Conservation (phyloP, 2,797 vertebrate species). For the Mallotus villosus region DNA sequence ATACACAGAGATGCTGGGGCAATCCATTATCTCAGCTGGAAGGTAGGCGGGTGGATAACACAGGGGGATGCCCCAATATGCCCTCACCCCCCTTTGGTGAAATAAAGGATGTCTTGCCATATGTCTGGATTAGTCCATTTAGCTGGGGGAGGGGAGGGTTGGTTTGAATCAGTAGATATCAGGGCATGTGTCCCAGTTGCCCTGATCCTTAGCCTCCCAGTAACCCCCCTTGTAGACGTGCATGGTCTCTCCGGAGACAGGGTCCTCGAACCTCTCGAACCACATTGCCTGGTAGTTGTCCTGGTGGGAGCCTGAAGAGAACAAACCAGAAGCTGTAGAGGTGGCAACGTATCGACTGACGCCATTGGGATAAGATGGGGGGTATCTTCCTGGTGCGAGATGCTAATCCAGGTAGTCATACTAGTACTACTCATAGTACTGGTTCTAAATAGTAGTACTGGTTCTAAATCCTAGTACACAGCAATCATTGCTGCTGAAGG, state of each 20-base stretch:
- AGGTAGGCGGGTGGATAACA: slow-evolving; percentile 7
- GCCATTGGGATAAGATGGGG: background rate
- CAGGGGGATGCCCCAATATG: slow-evolving; percentile 9
- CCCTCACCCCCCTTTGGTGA: slow-evolving; percentile 7
- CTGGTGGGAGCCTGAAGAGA: slow-evolving; percentile 75
- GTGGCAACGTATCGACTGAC: background rate
- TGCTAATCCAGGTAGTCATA: background rate
- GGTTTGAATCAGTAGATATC: slow-evolving; percentile 83
- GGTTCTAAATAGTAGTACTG: too few species aligned
- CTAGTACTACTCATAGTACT: background rate
- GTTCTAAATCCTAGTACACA: too few species aligned
- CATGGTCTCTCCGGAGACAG: slow-evolving; percentile 81
- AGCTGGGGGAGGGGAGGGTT: slow-evolving; percentile 12
- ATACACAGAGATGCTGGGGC: slow-evolving; percentile 16
- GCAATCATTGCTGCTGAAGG: background rate
- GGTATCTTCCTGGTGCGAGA: background rate
- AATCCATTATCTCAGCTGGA: slow-evolving; percentile 39
- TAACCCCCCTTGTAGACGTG: slow-evolving; percentile 91
- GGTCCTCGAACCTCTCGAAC: slow-evolving; percentile 88
- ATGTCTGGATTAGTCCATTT: slow-evolving; percentile 12
- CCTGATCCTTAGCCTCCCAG: slow-evolving; percentile 92
- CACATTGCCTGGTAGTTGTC: slow-evolving; percentile 89
- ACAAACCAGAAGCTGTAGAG: background rate
- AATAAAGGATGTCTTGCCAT: slow-evolving; percentile 3
- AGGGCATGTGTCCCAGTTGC: slow-evolving; percentile 85